A percentile compares a stretch with the other conserved stretches of the same genome.
phyloP scores from a whole-genome alignment of 2,113 vertebrate species.

The Genyomyrus donnyi region DNA sequence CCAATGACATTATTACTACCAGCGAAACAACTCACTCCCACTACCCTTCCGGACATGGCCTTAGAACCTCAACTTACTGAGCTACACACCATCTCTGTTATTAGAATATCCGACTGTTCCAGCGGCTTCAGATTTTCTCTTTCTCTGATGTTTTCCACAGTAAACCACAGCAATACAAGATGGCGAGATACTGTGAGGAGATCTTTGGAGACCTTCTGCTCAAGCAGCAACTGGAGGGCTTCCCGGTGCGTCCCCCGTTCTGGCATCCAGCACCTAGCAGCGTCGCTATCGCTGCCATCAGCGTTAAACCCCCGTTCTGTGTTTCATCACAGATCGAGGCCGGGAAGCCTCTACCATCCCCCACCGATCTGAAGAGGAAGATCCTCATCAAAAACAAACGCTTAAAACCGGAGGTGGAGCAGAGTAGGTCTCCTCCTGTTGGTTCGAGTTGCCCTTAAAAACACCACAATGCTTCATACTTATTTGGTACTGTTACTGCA shows the following conservation, averaged over 20 bases:
- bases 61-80: not conserved
- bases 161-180: slow-evolving; percentile 98
- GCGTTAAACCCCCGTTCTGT: not conserved
- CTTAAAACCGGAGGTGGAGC: slow-evolving; percentile 94
- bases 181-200: slow-evolving; percentile 98
- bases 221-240: slow-evolving; percentile 81
- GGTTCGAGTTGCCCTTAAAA: not conserved
- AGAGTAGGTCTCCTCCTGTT: slow-evolving; percentile 68
- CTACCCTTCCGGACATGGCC: not conserved
- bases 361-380: slow-evolving; percentile 90
- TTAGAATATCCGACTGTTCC: not conserved
- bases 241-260: slow-evolving; percentile 66
- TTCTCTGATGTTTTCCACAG: slow-evolving; percentile 56
- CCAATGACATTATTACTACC: not conserved
- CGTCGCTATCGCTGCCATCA: not conserved
- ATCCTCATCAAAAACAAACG: slow-evolving; percentile 99
- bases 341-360: slow-evolving; percentile 79
- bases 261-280: not conserved
- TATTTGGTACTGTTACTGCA: not conserved
- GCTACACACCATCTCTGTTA: not conserved
- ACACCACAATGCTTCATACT: not conserved
- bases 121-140: not conserved
- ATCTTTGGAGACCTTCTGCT: slow-evolving; percentile 90
- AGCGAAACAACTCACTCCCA: not conserved
- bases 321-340: slow-evolving; percentile 74